These are phyloP conservation scores for Leptobrachium ailaonicum DNA, from an alignment of 2,113 vertebrate species.

Conservation along the genomic window DNA sequence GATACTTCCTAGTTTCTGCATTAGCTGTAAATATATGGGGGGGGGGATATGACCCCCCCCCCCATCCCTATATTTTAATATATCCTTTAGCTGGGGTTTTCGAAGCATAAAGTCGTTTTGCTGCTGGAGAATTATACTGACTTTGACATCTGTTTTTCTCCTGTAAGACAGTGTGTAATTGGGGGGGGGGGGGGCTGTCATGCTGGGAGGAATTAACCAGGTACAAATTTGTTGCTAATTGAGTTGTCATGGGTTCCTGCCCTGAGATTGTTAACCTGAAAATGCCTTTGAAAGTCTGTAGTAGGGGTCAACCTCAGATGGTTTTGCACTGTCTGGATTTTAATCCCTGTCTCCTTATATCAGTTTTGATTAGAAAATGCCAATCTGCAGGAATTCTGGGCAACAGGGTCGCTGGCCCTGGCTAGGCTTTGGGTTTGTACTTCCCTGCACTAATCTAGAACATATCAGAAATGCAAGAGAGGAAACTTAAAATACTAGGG, in stretches of 20 bases:
- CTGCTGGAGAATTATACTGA: neutral
- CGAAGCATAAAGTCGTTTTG: too few relatives aligned
- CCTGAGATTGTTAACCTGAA: neutral
- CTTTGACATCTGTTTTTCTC: neutral
- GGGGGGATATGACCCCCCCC: too few relatives aligned
- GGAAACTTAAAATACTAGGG: too few relatives aligned
- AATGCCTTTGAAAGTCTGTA: neutral
- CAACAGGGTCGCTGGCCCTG: too few relatives aligned
- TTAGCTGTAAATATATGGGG: too few relatives aligned
- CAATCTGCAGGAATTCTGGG: neutral
- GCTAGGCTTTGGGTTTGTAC: too few relatives aligned
- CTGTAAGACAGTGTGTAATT: neutral
- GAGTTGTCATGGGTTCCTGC: neutral
- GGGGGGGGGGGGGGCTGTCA: neutral
- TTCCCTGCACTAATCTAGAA: too few relatives aligned
- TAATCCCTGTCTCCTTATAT: neutral
- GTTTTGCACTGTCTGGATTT: neutral
- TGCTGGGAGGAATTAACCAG: neutral
- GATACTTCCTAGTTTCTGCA: too few relatives aligned
- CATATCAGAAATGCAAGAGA: too few relatives aligned
- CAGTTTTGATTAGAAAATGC: neutral
- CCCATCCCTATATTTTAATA: too few relatives aligned
- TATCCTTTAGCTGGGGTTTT: too few relatives aligned
- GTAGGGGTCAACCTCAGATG: neutral
- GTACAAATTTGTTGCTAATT: slow-evolving; percentile 9